Evolutionary conservation across 2,113 vertebrate genomes (phyloP), one percentile per base, ranked within the genome.

Genomic region (human): DNA sequence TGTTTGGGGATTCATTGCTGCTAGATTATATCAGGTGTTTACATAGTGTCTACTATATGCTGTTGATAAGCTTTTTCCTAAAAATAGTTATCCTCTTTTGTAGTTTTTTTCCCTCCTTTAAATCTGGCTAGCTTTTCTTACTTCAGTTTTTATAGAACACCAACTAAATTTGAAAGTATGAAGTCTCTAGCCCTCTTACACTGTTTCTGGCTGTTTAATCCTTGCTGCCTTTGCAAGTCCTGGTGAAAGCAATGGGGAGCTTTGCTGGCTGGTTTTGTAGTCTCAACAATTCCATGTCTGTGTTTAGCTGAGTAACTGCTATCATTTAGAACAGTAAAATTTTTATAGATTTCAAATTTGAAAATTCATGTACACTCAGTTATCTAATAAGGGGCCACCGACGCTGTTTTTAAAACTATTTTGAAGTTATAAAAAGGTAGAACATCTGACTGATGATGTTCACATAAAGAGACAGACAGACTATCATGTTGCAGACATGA

Each of bases 341-440:
- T 76, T 95, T 90, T 89, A 84, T 70, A 90, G 83, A 88, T 85
- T 95, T 95, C 83, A 83, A 73, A 93, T 87, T 96, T 91, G 85
- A 68, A 94, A 93, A 59, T 82, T 78, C 64, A 32, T 86, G 17
- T 81, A 43, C n/a, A 90, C 38, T 76, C 14, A 57, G 73, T 90
- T 97, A 73, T 73, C 50, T 96, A 68, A 61, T 87, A 90, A 97
- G 32, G 50, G 61, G 79, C 84, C 90, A 75, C n/a, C 70, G 59
- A 95, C n/a, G 40, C 88, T 50, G 83, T 95, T 96, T 88, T 81
- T 70, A 45, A 95, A 93, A 94, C 75, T 95, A 92, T 93, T 95
- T 96, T 95, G 55, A 94, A 90, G 61, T 93, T 90, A 55, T 32
- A 57, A 87, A 70, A 95, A 92, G n/a, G 23, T 73, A 32, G n/a